Base-by-base conservation (phyloP, 2,888 invertebrate species). In the Belgica antarctica region DNA sequence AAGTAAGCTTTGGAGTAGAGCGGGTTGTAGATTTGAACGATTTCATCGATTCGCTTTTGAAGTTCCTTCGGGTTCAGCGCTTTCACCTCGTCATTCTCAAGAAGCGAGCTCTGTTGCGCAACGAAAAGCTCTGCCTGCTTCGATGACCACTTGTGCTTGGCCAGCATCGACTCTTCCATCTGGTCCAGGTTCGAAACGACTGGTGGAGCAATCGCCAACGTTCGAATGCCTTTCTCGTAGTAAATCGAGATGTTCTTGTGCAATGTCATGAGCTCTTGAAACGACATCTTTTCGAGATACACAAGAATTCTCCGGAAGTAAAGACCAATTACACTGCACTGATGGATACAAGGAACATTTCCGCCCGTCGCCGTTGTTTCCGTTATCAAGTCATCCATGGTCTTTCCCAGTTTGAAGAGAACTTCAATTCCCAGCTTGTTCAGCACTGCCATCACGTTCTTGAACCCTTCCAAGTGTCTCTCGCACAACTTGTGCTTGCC, bases 81-180 rank as follows among this genome's bases (percentile, higher is more conserved):
- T 75, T 88, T 87, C 65, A 85, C 85, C 76, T 93, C 92, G 78
- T 94, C 90, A 57, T 88, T 89, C 77, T 90, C 89, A 69, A 96
- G 78, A 68, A 93, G 81, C 73, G 88, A 87, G 8, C 91, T 91
- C 80, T 95, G 94, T 75, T 92, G 90, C 0, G 92, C 89, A 70
- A 94, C 89, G 76, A 94, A 92, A 62, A 92, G 81, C 78, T 95
- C 94, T 0, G 94, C 94, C 80, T 95, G 94, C 75, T 90, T 88
- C 72, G 89, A 86, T 1, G 93, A 92, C 92, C 92, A 92, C 71
- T 87, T 86, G 73, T 87, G 85, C 74, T 86, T 83, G 73, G 85
- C 75, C 82, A 83, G 81, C 82, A 82, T 77, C 82, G 73, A 17
- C 12, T 61, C 61, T 81, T 82, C 73, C 82, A 78, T 77, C 81